Conservation (phyloP, 2,113 vertebrate genomes). For the Taxidea taxus region DNA sequence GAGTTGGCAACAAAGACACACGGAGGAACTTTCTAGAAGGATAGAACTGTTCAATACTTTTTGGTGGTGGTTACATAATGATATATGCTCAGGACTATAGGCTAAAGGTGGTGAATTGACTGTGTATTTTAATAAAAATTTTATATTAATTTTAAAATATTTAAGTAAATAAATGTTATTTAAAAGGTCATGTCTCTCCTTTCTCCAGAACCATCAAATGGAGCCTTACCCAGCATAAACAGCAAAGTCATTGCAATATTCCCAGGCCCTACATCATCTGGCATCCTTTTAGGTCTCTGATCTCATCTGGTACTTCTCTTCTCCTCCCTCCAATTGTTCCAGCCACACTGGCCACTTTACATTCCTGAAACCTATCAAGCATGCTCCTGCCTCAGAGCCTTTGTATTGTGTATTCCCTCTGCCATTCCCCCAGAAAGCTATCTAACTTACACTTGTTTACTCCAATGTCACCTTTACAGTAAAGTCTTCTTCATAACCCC, state of each 20-base stretch:
- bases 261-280: background rate
- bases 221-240: background rate
- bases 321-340: background rate
- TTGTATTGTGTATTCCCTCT: too few species aligned
- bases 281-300: background rate
- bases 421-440: background rate
- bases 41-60: background rate
- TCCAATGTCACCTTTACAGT: background rate
- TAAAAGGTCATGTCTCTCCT: background rate
- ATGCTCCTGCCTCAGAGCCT: background rate
- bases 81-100: background rate
- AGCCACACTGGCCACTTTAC: background rate
- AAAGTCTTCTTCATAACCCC: background rate
- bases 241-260: background rate
- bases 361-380: background rate
- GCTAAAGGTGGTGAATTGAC: background rate
- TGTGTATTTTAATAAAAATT: background rate
- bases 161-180: background rate
- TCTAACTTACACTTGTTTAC: background rate
- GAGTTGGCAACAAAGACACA: background rate
- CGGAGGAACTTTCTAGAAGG: background rate
- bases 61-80: background rate
- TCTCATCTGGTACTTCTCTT: background rate
- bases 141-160: background rate
- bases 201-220: background rate